Base-by-base conservation (phyloP, 2,888 invertebrate genomes). In the Choristoneura rosaceana region DNA sequence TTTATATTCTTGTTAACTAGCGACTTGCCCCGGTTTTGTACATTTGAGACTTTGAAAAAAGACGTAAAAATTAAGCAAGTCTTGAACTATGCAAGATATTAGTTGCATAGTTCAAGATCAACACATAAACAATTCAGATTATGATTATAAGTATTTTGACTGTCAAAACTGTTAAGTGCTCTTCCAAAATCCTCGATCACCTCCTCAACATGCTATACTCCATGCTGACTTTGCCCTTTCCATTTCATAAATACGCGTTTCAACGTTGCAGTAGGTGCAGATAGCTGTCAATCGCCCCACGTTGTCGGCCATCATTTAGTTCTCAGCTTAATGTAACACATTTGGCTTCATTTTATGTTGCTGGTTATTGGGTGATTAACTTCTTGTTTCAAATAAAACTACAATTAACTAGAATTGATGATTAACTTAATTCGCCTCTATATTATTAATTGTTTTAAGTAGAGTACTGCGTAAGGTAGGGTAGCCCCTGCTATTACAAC, bases 281-380 rank as follows among this genome's bases (percentile, higher is more conserved):
- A 71, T 62, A 47, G 43, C 62, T 62, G 62, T 71, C 67, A 58
- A 71, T 62, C 55, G 58, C 55, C 17, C 15, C 41, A 41, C 70
- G n/a, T 10, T 55, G 25, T 12, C 25, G 10, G 50, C 17, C 12
- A 59, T 68, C 64, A 38, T 33, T 60, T 60, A 58, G 33, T 43
- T 45, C 25, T 25, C 8, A 10, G n/a, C 59, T 59, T 34, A 34
- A 59, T 59, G 59, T 14, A 8, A 5, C n/a, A 25, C 12, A 55
- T 55, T 55, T 55, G 25, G 25, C 55, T 55, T 55, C 12, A 55
- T 10, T 55, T 25, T 55, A 55, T 25, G 55, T 25, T 25, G 55
- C 25, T 25, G 10, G 25, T 55, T 55, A 55, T 52, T 10, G 55
- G 55, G 9, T 55, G 25, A 25, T 55, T 55, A 55, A 25, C 10